phyloP scores from a whole-genome alignment of 2,888 invertebrate species.

The Thysanoteuthis rhombus region DNA sequence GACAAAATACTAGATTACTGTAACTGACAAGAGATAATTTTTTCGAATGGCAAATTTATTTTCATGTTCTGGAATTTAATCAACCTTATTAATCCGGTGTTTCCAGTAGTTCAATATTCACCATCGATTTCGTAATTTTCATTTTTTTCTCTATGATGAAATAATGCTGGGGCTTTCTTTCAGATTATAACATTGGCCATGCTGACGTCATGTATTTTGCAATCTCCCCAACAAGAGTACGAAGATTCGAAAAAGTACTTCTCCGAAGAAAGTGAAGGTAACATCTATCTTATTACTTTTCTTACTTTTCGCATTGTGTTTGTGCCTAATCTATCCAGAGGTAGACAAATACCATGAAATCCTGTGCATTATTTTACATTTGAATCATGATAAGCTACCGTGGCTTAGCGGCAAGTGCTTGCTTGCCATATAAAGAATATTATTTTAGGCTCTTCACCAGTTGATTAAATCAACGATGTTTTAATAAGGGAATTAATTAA shows the following conservation, averaged over 20 bases:
- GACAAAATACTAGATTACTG: too few species aligned
- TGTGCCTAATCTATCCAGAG: not conserved
- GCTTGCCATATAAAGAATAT: too few species aligned
- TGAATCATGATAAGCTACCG: too few species aligned
- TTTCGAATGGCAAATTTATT: too few species aligned
- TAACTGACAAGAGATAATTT: too few species aligned
- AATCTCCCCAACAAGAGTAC: not conserved
- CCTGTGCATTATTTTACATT: not conserved
- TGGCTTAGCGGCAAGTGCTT: too few species aligned
- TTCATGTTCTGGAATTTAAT: too few species aligned
- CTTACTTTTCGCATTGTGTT: not conserved
- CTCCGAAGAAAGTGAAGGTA: not conserved
- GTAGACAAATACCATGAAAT: not conserved
- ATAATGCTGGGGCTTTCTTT: not conserved
- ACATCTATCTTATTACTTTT: not conserved
- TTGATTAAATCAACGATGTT: too few species aligned
- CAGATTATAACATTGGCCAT: not conserved
- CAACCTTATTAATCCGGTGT: too few species aligned
- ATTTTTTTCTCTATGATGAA: not conserved
- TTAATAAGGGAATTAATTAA: too few species aligned
- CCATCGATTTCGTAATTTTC: not conserved
- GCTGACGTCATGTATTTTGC: not conserved
- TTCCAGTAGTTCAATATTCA: too few species aligned
- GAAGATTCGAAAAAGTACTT: not conserved
- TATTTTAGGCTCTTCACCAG: too few species aligned